phyloP scores from a whole-genome alignment of 2,797 vertebrate species.

The Anguilla obscura region DNA sequence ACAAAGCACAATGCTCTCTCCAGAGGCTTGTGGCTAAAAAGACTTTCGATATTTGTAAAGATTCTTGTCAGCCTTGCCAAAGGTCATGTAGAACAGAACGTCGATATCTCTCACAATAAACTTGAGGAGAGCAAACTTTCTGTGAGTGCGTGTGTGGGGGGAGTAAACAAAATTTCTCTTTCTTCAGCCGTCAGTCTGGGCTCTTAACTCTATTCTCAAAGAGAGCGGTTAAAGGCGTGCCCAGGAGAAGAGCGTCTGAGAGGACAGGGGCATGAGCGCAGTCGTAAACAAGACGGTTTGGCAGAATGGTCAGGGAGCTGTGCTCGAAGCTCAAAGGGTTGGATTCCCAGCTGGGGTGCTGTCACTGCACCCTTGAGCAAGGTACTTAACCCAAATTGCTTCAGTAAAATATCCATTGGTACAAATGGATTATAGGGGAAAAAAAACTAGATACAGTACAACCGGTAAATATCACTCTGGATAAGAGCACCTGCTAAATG shows the following conservation, averaged over 20 bases:
- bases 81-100: slow-evolving; percentile 13
- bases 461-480: neutral
- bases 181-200: neutral
- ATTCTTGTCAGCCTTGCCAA: slow-evolving; percentile 19
- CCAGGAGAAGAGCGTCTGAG: neutral
- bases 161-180: slow-evolving; percentile 4
- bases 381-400: neutral
- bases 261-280: neutral
- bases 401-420: neutral
- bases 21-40: slow-evolving; percentile 2
- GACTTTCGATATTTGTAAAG: slow-evolving; percentile 1
- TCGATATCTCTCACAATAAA: slow-evolving; percentile 7
- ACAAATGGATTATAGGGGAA: neutral
- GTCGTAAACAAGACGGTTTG: neutral
- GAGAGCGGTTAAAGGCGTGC: neutral
- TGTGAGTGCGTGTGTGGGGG: neutral
- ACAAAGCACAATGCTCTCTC: neutral
- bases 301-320: neutral
- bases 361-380: neutral
- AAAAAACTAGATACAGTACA: neutral
- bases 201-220: neutral
- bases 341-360: neutral
- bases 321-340: neutral
- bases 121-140: neutral
- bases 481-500: no score